Evolutionary conservation across 2,113 vertebrate species (phyloP).

Genomic region (Mobula hypostoma): DNA sequence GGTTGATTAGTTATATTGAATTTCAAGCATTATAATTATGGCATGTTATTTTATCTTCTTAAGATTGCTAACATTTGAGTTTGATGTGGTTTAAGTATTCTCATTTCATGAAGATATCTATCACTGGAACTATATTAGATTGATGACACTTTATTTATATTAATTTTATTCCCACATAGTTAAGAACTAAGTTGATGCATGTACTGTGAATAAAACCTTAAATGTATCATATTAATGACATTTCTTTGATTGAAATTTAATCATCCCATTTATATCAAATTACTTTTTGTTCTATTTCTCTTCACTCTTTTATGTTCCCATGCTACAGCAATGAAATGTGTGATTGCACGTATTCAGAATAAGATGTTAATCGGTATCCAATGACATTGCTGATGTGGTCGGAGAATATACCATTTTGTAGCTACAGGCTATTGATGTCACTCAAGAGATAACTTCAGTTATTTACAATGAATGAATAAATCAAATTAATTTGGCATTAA

Average conservation of each 20-base stretch:
- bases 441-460: background rate
- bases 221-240: slow-evolving; percentile 19
- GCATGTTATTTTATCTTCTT: background rate
- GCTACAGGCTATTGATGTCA: background rate
- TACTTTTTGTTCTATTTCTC: background rate
- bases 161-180: background rate
- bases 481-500: slow-evolving; percentile 18
- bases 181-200: background rate
- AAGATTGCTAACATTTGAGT: slow-evolving; percentile 10
- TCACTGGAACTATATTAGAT: background rate
- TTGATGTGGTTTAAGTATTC: slow-evolving; percentile 6
- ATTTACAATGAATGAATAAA: background rate
- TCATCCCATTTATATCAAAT: slow-evolving; percentile 22
- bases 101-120: slow-evolving; percentile 27
- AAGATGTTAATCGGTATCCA: background rate
- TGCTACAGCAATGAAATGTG: background rate
- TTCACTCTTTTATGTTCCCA: background rate
- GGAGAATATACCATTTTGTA: background rate
- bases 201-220: slow-evolving; percentile 10
- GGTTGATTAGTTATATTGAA: background rate
- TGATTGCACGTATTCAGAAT: background rate
- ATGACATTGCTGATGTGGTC: background rate
- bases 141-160: slow-evolving; percentile 19
- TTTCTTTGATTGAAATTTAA: slow-evolving; percentile 28
- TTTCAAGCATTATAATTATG: background rate